Evolutionary conservation across 2,797 vertebrate species (phyloP).

Genomic region (Cuniculus paca): DNA sequence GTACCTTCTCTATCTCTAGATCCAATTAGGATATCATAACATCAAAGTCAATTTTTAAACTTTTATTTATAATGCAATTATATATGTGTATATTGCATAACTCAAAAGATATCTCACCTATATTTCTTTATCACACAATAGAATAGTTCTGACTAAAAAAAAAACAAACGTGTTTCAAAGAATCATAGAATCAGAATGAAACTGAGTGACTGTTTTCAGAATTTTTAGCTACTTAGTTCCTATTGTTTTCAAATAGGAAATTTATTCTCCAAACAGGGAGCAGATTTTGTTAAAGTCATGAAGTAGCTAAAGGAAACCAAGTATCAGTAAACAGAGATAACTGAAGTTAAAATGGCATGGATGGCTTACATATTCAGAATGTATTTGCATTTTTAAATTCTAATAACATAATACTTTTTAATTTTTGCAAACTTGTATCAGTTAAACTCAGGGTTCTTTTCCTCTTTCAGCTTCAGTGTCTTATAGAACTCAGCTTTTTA

Average conservation of each 20-base stretch:
- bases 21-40: background rate
- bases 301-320: background rate
- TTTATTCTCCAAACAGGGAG: background rate
- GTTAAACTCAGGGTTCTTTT: background rate
- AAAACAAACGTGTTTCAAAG: background rate
- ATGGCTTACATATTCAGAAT: background rate
- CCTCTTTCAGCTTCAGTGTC: background rate
- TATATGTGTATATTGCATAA: background rate
- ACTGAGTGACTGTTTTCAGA: background rate
- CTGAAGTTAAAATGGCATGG: background rate
- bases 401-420: background rate
- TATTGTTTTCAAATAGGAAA: constrained; percentile 15
- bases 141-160: background rate
- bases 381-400: constrained; percentile 28
- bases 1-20: background rate
- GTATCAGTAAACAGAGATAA: background rate
- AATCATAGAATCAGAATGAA: background rate
- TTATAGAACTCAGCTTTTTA: background rate
- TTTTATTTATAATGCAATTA: background rate
- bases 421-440: background rate
- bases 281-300: background rate
- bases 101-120: background rate
- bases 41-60: background rate
- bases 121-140: background rate
- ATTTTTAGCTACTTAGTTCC: background rate